Percentiles rank a stretch among this genome's conserved stretches.
phyloP scores from a whole-genome alignment of 2,113 vertebrate genomes.

The Pteronura brasiliensis region DNA sequence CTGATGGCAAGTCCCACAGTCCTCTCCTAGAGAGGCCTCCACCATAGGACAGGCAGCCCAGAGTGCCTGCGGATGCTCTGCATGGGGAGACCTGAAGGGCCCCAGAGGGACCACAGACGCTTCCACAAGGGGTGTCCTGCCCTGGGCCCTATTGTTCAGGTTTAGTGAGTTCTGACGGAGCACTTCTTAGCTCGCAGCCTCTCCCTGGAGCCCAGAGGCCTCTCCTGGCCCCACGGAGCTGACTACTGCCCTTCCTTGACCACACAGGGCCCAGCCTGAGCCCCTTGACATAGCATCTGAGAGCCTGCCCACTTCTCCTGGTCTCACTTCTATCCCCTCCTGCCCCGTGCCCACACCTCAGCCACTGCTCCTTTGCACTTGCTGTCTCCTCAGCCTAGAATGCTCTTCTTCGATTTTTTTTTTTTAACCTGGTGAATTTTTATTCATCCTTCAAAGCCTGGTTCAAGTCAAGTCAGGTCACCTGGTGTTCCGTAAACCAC shows the following conservation, averaged over 20 bases:
- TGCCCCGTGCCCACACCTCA: not conserved
- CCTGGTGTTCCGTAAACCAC: not conserved
- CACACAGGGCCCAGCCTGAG: fast-evolving
- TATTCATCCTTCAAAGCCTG: constrained; percentile 23
- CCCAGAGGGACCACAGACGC: not conserved
- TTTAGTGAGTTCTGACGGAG: not conserved
- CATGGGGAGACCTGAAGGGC: not conserved
- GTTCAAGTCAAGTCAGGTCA: not conserved
- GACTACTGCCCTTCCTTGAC: not conserved
- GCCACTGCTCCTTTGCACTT: not conserved
- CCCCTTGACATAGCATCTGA: not conserved
- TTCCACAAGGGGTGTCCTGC: not conserved
- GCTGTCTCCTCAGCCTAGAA: not conserved
- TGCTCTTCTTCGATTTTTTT: not conserved
- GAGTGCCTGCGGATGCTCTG: not conserved
- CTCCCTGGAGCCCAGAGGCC: not conserved
- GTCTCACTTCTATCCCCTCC: not conserved
- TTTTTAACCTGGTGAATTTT: not conserved
- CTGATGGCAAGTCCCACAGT: not conserved
- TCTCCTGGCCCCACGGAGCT: not conserved
- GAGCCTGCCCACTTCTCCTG: not conserved
- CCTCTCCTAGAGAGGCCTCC: fast-evolving
- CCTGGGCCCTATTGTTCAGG: fast-evolving
- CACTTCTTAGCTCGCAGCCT: not conserved
- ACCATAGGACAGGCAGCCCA: fast-evolving